Conservation (phyloP, 2,113 vertebrate species). For the Hystrix brachyura region DNA sequence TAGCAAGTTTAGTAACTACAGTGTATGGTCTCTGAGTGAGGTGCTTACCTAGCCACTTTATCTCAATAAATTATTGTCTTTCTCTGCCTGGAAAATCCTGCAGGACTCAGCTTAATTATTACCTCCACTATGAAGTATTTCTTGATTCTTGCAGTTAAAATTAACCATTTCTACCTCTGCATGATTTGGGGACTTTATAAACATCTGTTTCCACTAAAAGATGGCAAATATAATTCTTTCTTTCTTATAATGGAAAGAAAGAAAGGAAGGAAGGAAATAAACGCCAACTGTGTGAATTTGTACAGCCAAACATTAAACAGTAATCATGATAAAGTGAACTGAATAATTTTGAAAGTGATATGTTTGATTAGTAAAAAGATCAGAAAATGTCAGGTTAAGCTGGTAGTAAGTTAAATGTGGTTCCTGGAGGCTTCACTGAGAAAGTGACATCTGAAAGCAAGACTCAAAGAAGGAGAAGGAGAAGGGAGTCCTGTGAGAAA, state of each 20-base stretch:
- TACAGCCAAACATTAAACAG: neutral
- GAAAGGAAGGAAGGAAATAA: neutral
- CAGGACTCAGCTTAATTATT: neutral
- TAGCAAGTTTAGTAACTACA: neutral
- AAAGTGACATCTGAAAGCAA: neutral
- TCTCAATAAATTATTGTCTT: neutral
- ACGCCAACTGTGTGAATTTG: neutral
- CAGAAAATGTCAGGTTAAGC: neutral
- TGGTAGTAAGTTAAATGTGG: neutral
- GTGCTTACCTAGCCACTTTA: neutral
- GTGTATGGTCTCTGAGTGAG: neutral
- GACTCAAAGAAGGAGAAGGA: neutral
- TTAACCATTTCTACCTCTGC: neutral
- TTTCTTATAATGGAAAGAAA: neutral
- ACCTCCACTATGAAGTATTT: neutral
- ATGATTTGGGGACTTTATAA: slow-evolving; percentile 7
- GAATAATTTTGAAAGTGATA: neutral
- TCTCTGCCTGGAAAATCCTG: slow-evolving; percentile 38
- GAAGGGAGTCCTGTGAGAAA: neutral
- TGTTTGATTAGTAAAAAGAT: neutral
- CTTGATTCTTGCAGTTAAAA: slow-evolving; percentile 17
- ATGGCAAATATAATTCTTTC: slow-evolving; percentile 3
- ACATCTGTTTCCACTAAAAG: neutral
- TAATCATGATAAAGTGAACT: neutral
- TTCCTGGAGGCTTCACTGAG: neutral